Percentiles rank a stretch among this genome's conserved stretches.
These are phyloP conservation scores for Erythrolamprus reginae DNA, from an alignment of 2,113 vertebrate species.

Conservation along the genomic window DNA sequence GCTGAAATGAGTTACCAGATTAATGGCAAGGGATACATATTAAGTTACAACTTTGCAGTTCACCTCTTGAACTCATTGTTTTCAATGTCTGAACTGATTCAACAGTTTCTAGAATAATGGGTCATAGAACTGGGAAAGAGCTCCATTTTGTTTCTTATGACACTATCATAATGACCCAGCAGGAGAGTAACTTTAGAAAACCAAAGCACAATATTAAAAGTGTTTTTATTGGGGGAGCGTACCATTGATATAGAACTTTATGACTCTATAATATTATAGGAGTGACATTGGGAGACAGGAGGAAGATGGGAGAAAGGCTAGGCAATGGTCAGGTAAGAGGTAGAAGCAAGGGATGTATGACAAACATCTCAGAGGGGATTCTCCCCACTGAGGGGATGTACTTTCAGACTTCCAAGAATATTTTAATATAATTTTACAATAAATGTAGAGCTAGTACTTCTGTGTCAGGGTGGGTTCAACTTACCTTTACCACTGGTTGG, in stretches of 20 bases:
- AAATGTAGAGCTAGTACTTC: not conserved
- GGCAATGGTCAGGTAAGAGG: not conserved
- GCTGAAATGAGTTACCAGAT: slow-evolving; percentile 38
- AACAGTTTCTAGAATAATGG: not conserved
- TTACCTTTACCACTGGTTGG: too few relatives aligned
- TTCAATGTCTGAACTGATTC: not conserved
- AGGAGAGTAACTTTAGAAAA: not conserved
- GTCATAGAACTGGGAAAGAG: not conserved
- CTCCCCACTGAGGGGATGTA: not conserved
- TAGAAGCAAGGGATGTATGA: not conserved
- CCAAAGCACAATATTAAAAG: not conserved
- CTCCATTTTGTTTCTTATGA: not conserved
- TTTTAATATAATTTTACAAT: not conserved
- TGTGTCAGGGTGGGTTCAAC: too few relatives aligned
- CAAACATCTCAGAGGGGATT: not conserved
- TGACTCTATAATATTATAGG: not conserved
- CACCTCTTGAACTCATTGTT: slow-evolving; percentile 20
- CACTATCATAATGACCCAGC: not conserved
- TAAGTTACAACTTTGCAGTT: slow-evolving; percentile 35
- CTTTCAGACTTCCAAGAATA: not conserved
- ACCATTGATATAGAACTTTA: not conserved
- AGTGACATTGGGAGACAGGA: not conserved
- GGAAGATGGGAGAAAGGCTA: not conserved
- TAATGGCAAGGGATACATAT: slow-evolving; percentile 40
- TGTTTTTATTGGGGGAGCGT: not conserved